Conservation (phyloP, 2,797 vertebrate genomes). For the Acrossocheilus fasciatus region DNA sequence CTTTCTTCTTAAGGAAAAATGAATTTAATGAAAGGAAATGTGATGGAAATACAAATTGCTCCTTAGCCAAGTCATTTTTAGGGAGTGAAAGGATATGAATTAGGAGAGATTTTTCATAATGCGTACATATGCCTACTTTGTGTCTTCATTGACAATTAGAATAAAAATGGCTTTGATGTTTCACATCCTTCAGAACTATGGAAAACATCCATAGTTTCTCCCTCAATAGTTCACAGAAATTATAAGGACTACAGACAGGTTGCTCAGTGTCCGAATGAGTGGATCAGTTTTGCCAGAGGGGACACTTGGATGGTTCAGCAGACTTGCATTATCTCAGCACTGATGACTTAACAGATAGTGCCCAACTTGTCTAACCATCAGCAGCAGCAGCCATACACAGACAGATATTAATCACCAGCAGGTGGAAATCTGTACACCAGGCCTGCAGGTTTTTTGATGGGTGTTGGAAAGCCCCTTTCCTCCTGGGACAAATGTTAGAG, state of each 20-base stretch:
- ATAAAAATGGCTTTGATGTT: neutral
- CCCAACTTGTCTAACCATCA: neutral
- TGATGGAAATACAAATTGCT: neutral
- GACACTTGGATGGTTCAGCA: neutral
- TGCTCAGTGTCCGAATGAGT: neutral
- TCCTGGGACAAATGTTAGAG: neutral
- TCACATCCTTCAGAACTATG: constrained; percentile 6
- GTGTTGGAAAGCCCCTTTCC: neutral
- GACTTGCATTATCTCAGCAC: neutral
- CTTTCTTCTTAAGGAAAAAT: neutral
- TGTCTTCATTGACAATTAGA: neutral
- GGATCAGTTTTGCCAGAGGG: constrained; percentile 18
- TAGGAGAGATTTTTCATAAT: neutral
- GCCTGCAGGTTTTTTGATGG: constrained; percentile 15
- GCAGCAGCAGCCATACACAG: neutral
- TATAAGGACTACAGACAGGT: neutral
- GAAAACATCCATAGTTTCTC: neutral
- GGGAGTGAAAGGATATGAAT: constrained; percentile 4
- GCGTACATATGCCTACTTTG: neutral
- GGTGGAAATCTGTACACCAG: neutral
- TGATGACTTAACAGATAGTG: constrained; percentile 3
- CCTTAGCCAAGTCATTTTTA: neutral
- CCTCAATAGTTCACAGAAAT: neutral
- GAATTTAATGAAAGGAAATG: constrained; percentile 19
- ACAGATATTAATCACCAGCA: neutral